These are phyloP conservation scores for Venustaconcha ellipsiformis DNA, from an alignment of 1,140 invertebrate genomes.

Conservation along the genomic window DNA sequence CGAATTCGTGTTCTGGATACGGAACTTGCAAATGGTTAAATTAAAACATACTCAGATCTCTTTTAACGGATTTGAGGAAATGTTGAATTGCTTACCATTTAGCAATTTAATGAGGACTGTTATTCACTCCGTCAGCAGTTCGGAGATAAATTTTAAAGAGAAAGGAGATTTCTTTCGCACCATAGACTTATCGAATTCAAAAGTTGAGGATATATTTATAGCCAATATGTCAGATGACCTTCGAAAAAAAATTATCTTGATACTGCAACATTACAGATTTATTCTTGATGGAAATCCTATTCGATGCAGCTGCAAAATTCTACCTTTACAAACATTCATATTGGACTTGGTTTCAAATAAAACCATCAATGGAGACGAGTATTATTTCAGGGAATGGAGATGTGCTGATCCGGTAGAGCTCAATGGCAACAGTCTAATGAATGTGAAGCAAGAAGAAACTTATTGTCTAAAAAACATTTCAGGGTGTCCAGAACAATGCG, in stretches of 20 bases:
- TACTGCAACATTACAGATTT: constrained; percentile 45
- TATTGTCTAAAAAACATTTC: constrained; percentile 34
- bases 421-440: constrained; percentile 15
- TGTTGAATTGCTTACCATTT: constrained; percentile 11
- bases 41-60: constrained; percentile 37
- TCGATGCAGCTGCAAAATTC: constrained; percentile 46
- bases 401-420: constrained; percentile 42
- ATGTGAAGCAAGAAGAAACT: constrained; percentile 36
- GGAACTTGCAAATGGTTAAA: constrained; percentile 30
- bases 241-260: constrained; percentile 6
- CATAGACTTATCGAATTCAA: constrained; percentile 31
- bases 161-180: constrained; percentile 13
- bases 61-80: constrained; percentile 32
- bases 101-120: constrained; percentile 23
- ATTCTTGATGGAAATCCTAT: constrained; percentile 34
- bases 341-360: constrained; percentile 3
- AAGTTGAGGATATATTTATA: constrained; percentile 28
- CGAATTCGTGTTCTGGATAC: constrained; percentile 38
- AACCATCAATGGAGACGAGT: constrained; percentile 34
- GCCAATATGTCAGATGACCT: constrained; percentile 1
- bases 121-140: constrained; percentile 28
- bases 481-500: constrained; percentile 36
- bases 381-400: constrained; percentile 44
- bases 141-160: constrained; percentile 11
- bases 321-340: constrained; percentile 34